phyloP scores from a whole-genome alignment of 2,888 invertebrate species.

The Metopia argyrocephala region DNA sequence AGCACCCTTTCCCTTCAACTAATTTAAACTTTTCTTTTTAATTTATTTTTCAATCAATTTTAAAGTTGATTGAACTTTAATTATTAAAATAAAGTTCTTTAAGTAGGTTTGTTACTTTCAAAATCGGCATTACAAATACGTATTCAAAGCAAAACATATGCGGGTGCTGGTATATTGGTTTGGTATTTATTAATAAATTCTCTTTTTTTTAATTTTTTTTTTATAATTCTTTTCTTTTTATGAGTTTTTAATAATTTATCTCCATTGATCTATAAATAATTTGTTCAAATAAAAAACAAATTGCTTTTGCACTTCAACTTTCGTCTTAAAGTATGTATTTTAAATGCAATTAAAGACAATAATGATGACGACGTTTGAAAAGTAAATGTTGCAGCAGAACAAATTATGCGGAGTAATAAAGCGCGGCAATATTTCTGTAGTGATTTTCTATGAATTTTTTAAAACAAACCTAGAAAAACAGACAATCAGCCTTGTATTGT shows the following conservation, averaged over 20 bases:
- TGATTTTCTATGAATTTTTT: too few relatives aligned
- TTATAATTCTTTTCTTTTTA: too few relatives aligned
- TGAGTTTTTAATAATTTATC: conserved; percentile 43
- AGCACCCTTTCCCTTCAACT: too few relatives aligned
- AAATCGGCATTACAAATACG: too few relatives aligned
- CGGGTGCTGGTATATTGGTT: conserved; percentile 17
- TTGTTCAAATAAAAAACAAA: conserved; percentile 49
- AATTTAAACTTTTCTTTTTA: too few relatives aligned
- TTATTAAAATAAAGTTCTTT: conserved; percentile 29
- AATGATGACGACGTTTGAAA: conserved; percentile 50
- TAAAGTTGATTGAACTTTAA: conserved; percentile 38
- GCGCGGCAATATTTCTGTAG: background rate
- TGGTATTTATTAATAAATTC: conserved; percentile 43
- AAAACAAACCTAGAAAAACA: too few relatives aligned
- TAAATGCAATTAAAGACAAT: conserved; percentile 34
- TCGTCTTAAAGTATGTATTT: background rate
- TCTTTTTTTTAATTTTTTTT: too few relatives aligned
- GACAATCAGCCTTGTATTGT: too few relatives aligned
- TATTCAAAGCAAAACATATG: conserved; percentile 42
- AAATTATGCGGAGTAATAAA: background rate
- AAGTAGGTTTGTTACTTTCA: too few relatives aligned
- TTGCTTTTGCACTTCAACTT: conserved; percentile 58
- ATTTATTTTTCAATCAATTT: background rate
- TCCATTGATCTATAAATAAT: conserved; percentile 57
- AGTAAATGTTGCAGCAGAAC: conserved; percentile 26